phyloP scores from a whole-genome alignment of 2,888 invertebrate species.

The Melinaea marsaeus region DNA sequence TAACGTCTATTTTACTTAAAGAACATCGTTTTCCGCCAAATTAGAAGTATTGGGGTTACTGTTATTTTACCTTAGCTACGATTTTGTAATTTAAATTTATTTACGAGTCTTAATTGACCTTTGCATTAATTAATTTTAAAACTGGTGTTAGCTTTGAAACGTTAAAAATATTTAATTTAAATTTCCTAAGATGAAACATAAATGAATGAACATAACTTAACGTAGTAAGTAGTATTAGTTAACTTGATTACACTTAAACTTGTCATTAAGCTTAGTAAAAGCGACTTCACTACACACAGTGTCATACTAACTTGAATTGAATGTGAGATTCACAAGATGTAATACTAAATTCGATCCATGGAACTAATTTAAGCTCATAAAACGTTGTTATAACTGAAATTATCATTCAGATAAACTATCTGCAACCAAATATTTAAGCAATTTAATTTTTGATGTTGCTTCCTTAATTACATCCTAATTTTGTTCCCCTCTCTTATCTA shows the following conservation, averaged over 20 bases:
- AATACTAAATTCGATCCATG: conserved; percentile 11
- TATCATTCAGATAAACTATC: conserved; percentile 28
- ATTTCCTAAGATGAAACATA: too few relatives aligned
- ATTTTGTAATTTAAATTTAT: conserved; percentile 26
- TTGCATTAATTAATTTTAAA: not conserved
- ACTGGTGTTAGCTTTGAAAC: not conserved
- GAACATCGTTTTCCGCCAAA: conserved; percentile 29
- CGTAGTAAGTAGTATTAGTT: too few relatives aligned
- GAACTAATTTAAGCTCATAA: conserved; percentile 22
- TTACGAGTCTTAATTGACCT: conserved; percentile 3
- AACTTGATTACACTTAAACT: too few relatives aligned
- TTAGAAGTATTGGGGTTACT: conserved; percentile 30
- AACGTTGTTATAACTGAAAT: conserved; percentile 34
- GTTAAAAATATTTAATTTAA: too few relatives aligned
- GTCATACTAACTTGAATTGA: too few relatives aligned
- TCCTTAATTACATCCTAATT: conserved; percentile 28
- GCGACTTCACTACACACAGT: too few relatives aligned
- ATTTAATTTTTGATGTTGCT: conserved; percentile 26
- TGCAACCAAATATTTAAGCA: conserved; percentile 25
- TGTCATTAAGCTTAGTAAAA: too few relatives aligned
- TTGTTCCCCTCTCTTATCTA: conserved; percentile 20
- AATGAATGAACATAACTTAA: too few relatives aligned
- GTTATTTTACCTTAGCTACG: conserved; percentile 29
- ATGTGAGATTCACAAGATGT: not conserved
- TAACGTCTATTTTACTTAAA: conserved; percentile 30